Evolutionary conservation across 2,113 vertebrate genomes (phyloP), one percentile per base, ranked within the genome.

Genomic region (Oreotrochilus melanogaster): DNA sequence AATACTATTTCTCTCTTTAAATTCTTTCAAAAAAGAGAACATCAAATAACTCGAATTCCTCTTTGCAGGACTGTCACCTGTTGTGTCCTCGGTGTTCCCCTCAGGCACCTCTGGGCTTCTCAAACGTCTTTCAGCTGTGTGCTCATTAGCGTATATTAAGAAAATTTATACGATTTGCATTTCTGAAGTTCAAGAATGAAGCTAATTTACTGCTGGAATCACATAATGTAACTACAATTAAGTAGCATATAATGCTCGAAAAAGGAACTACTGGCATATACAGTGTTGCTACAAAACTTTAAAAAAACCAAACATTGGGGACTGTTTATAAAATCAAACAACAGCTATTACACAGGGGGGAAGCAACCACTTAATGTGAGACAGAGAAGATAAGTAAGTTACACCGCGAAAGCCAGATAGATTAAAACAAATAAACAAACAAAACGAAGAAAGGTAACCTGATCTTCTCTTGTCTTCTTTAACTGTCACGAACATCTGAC

Each of bases 141-240:
- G 0, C 70, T 42, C 35, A 88, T 69, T 51, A 92, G 19, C 9
- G 60, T 7, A 57, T 30, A 14, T 12, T 0, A 74, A 0, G 4
- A 11, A 48, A 35, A 72, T 87, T 48, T 48, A 51, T 56, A 22
- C 43, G 28, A 22, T 37, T 12, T 2, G 3, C 30, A 28, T 51
- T 88, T 79, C 31, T 57, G 7, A 61, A 79, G 62, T 27, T 58
- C 61, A 39, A 86, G 73, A 30, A 78, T 3, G 4, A 43, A 65
- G 37, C 27, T 50, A 45, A 80, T 72, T 78, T 27, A 69, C 11
- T 50, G 56, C 42, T 31, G 67, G 27, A 47, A n/a, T 18, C 25
- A 31, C 14, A 30, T 11, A n/a, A 12, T 2, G 21, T 33, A 51
- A 64, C 19, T 7, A 23, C 31, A 33, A 30, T n/a, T 35, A 45